Evolutionary conservation across 2,888 invertebrate genomes (phyloP).

Genomic region (Philaethria dido): DNA sequence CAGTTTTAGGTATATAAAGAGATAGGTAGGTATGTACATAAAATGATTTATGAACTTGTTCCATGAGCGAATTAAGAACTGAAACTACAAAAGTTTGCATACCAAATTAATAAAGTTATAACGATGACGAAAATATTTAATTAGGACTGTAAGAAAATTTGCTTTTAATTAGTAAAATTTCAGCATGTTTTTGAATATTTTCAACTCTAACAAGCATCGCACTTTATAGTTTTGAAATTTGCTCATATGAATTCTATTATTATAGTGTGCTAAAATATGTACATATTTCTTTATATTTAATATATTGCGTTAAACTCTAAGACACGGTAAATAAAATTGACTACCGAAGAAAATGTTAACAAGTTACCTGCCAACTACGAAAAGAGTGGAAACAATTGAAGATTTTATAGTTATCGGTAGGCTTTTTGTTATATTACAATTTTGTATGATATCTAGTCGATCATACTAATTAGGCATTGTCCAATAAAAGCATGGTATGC

Average conservation of each 20-base stretch:
- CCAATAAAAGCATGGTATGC: too few species aligned
- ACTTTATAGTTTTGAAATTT: neutral
- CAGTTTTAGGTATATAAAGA: too few species aligned
- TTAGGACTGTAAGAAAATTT: neutral
- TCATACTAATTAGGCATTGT: neutral
- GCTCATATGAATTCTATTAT: neutral
- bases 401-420: neutral
- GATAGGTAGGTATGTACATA: neutral
- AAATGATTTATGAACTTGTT: neutral
- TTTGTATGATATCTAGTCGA: neutral
- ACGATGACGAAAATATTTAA: slow-evolving; percentile 6
- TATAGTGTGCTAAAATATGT: neutral
- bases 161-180: neutral
- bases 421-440: neutral
- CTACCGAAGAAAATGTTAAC: neutral
- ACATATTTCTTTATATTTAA: neutral
- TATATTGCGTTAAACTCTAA: neutral
- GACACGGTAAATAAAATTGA: neutral
- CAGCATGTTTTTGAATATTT: neutral
- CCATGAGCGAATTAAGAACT: neutral
- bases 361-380: neutral
- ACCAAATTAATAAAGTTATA: slow-evolving; percentile 11
- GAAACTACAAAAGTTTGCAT: neutral
- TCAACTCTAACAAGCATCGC: neutral
- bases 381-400: neutral